Conservation (phyloP, 2,797 vertebrate genomes). For the Thripadectes ignobilis region DNA sequence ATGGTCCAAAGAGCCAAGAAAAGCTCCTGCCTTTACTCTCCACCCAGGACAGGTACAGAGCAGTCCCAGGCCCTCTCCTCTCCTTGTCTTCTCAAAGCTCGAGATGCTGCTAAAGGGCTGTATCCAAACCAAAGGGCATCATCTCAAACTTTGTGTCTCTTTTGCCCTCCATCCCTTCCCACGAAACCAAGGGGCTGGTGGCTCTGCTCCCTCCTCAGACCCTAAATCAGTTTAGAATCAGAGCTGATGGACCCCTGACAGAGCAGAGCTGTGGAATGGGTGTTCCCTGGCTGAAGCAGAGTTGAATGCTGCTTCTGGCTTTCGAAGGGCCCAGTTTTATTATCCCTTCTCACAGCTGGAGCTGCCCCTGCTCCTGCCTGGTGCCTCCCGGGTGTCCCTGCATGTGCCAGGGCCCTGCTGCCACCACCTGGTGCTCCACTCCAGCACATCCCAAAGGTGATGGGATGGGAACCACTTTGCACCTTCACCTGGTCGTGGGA, state of each 20-base stretch:
- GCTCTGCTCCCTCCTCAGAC: background rate
- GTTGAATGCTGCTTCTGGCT: background rate
- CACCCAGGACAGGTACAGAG: rapidly evolving
- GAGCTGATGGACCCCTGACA: too few relatives aligned
- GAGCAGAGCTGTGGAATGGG: background rate
- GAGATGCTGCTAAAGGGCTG: rapidly evolving
- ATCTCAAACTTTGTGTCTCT: background rate
- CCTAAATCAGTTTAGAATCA: background rate
- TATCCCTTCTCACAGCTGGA: background rate
- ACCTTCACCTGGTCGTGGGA: background rate
- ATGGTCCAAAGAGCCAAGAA: background rate
- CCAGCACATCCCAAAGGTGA: background rate
- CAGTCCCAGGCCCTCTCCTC: background rate
- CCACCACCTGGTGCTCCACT: background rate
- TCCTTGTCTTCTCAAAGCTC: background rate
- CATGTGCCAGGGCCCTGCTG: background rate
- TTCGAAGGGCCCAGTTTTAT: background rate
- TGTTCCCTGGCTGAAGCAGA: background rate
- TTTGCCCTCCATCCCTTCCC: background rate
- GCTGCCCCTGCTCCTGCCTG: rapidly evolving
- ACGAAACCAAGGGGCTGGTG: background rate
- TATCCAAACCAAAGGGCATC: background rate
- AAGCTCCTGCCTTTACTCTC: background rate
- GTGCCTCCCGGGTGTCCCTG: background rate
- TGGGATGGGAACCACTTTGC: background rate